Evolutionary conservation across 2,113 vertebrate species (phyloP).

Genomic region (Microtus montanus): DNA sequence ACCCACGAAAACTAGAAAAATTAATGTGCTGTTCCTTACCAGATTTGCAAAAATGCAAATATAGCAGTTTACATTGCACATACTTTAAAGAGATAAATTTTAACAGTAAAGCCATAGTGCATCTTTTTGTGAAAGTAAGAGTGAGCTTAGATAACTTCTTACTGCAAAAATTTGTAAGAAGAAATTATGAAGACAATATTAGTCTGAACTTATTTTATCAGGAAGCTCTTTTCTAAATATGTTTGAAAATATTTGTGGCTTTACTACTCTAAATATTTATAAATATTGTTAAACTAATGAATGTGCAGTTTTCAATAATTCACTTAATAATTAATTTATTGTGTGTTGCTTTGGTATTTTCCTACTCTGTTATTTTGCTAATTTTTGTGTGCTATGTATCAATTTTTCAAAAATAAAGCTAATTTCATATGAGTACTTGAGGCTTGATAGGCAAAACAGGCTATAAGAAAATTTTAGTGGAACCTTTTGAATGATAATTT

Average conservation of each 20-base stretch:
- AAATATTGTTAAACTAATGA: too few species aligned
- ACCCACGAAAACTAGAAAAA: slow-evolving; percentile 81
- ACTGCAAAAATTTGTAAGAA: slow-evolving; percentile 74
- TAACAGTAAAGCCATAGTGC: slow-evolving; percentile 68
- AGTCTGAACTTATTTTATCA: too few species aligned
- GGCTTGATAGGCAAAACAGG: neutral
- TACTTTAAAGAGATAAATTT: slow-evolving; percentile 83
- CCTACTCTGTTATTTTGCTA: neutral
- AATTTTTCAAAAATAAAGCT: neutral
- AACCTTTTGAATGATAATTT: neutral
- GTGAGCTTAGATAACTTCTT: slow-evolving; percentile 77
- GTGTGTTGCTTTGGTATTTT: neutral
- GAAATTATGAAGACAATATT: slow-evolving; percentile 63
- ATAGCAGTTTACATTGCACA: slow-evolving; percentile 79
- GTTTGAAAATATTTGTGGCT: too few species aligned
- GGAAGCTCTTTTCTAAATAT: too few species aligned
- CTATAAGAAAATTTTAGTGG: neutral
- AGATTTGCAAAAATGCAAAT: slow-evolving; percentile 87
- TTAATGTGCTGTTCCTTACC: slow-evolving; percentile 85
- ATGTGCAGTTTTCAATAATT: too few species aligned
- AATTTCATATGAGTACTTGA: neutral
- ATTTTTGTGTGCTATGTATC: neutral
- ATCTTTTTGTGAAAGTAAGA: slow-evolving; percentile 81
- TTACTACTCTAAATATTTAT: too few species aligned
- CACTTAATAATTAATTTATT: neutral